phyloP scores from a whole-genome alignment of 1,140 invertebrate genomes.

The Bombyx mandarina region DNA sequence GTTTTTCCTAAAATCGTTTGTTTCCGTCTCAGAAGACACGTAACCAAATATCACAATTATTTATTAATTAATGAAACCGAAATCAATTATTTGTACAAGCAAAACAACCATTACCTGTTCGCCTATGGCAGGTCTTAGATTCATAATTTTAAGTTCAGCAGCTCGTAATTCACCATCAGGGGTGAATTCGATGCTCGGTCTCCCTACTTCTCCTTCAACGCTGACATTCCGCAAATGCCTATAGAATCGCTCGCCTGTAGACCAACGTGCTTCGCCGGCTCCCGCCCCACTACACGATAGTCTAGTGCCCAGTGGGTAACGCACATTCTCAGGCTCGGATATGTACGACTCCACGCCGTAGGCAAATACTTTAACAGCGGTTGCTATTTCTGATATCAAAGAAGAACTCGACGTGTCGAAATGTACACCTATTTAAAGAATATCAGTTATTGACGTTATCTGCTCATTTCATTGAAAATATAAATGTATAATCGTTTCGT shows the following conservation, averaged over 20 bases:
- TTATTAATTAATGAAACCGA: not conserved
- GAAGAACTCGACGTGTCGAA: slow-evolving; percentile 89
- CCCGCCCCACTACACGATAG: slow-evolving; percentile 83
- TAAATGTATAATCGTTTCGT: not conserved
- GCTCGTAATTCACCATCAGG: slow-evolving; percentile 89
- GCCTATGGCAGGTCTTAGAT: slow-evolving; percentile 84
- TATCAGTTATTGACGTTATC: not conserved
- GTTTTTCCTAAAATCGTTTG: too few species aligned
- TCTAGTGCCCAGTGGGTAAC: slow-evolving; percentile 83
- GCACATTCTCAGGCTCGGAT: slow-evolving; percentile 78
- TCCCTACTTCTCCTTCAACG: slow-evolving; percentile 82
- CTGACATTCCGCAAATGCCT: slow-evolving; percentile 88
- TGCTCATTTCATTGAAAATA: too few species aligned
- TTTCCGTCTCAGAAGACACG: too few species aligned
- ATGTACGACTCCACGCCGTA: slow-evolving; percentile 91
- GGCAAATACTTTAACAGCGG: slow-evolving; percentile 91
- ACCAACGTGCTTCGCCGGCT: slow-evolving; percentile 82
- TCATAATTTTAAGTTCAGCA: slow-evolving; percentile 93
- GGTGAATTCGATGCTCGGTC: slow-evolving; percentile 89
- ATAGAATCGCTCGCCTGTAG: slow-evolving; percentile 80
- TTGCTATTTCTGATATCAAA: slow-evolving; percentile 88
- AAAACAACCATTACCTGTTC: slow-evolving; percentile 56
- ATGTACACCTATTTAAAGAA: slow-evolving; percentile 79
- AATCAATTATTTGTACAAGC: not conserved
- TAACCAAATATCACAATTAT: too few species aligned